Conservation (phyloP, 2,888 invertebrate genomes). For the Sisyra terminalis region DNA sequence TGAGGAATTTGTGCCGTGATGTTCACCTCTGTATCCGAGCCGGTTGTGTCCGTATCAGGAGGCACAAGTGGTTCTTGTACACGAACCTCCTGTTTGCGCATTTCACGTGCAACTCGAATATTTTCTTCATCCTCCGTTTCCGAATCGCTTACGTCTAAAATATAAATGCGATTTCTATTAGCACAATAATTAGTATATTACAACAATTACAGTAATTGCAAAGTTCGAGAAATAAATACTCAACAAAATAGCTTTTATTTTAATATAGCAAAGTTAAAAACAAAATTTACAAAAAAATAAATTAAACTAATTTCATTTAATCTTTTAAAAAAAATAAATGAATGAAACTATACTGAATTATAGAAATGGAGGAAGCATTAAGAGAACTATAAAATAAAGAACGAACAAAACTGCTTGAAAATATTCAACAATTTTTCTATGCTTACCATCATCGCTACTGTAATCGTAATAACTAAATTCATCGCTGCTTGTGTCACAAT, state of each 20-base stretch:
- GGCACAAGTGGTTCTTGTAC: slow-evolving; percentile 41
- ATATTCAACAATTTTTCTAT: slow-evolving; percentile 1
- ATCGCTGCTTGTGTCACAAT: slow-evolving; percentile 24
- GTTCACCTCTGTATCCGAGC: slow-evolving; percentile 58
- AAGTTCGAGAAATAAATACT: slow-evolving; percentile 3
- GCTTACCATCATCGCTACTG: slow-evolving; percentile 30
- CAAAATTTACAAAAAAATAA: too few relatives aligned
- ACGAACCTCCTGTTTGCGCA: slow-evolving; percentile 49
- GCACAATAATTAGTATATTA: too few relatives aligned
- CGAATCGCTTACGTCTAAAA: slow-evolving; percentile 46
- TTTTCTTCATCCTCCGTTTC: slow-evolving; percentile 58
- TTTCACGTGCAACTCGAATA: slow-evolving; percentile 46
- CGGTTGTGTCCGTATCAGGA: slow-evolving; percentile 38
- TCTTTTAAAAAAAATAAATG: too few relatives aligned
- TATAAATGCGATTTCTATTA: too few relatives aligned
- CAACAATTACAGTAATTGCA: slow-evolving; percentile 11
- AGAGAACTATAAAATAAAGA: too few relatives aligned
- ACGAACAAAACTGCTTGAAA: too few relatives aligned
- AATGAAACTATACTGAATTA: too few relatives aligned
- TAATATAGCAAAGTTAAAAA: too few relatives aligned
- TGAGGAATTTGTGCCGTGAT: slow-evolving; percentile 8
- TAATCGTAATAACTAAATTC: slow-evolving; percentile 31
- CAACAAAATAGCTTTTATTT: not conserved
- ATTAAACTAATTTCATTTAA: too few relatives aligned
- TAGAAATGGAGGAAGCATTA: too few relatives aligned